Evolutionary conservation across 2,797 vertebrate species (phyloP).

Genomic region (Anomalospiza imberbis): DNA sequence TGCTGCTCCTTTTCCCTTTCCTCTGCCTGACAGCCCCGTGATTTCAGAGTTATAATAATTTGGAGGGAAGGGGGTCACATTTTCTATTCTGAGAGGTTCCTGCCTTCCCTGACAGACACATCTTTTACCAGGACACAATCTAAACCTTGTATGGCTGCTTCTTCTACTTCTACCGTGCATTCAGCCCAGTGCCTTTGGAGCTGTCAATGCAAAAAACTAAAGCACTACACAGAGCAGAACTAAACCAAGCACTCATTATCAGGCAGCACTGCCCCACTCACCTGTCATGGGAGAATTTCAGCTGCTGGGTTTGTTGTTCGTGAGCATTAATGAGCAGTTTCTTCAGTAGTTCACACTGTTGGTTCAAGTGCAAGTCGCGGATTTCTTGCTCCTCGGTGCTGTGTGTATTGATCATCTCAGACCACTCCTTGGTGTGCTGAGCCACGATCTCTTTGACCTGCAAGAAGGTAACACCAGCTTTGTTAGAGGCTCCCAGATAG

Average conservation of each 20-base stretch:
- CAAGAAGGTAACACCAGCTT: background rate
- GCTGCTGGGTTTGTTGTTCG: conserved; percentile 91
- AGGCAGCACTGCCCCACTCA: conserved; percentile 46
- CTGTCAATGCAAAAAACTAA: background rate
- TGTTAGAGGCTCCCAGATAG: background rate
- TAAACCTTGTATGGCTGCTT: background rate
- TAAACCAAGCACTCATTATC: background rate
- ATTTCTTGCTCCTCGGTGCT: conserved; percentile 90
- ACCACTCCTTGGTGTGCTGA: conserved; percentile 98
- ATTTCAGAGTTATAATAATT: background rate
- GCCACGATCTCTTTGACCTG: conserved; percentile 97
- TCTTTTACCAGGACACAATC: background rate
- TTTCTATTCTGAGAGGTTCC: background rate
- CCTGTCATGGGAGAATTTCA: conserved; percentile 95
- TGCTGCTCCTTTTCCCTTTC: rapidly evolving
- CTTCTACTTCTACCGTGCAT: background rate
- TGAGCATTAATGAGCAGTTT: conserved; percentile 87
- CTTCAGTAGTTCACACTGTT: conserved; percentile 92
- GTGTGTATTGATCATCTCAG: conserved; percentile 91
- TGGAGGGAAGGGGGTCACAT: background rate
- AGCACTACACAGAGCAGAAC: background rate
- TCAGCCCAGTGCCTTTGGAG: background rate
- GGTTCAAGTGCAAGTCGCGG: conserved; percentile 88
- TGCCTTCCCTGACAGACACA: background rate
- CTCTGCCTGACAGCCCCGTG: rapidly evolving